Conservation (phyloP, 2,797 vertebrate genomes). For the Malurus leucopterus region DNA sequence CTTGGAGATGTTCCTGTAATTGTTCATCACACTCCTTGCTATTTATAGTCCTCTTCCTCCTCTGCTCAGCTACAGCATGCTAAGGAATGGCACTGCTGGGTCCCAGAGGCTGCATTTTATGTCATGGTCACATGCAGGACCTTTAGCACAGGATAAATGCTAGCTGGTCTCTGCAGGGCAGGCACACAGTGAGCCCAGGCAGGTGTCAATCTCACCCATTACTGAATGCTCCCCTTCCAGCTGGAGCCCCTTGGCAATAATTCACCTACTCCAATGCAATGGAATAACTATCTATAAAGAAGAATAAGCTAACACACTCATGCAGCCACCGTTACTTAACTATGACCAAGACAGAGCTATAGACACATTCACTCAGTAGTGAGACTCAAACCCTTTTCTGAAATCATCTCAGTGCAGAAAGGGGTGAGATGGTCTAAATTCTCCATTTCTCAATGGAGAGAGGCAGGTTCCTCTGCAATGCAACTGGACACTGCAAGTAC, state of each 20-base stretch:
- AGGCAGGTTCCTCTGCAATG: not conserved
- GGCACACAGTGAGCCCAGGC: not conserved
- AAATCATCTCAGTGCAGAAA: not conserved
- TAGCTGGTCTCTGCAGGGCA: not conserved
- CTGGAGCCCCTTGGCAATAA: not conserved
- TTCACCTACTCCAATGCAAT: not conserved
- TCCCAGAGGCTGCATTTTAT: not conserved
- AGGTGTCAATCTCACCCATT: not conserved
- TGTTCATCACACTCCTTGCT: constrained; percentile 41
- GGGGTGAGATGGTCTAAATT: not conserved
- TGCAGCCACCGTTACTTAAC: not conserved
- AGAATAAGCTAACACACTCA: not conserved
- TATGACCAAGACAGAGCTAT: not conserved
- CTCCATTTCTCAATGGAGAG: not conserved
- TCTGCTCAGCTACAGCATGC: not conserved
- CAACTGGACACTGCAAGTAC: not conserved
- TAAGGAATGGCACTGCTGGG: not conserved
- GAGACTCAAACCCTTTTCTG: not conserved
- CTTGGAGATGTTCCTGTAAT: constrained; percentile 44
- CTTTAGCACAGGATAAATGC: not conserved
- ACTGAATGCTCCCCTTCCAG: not conserved
- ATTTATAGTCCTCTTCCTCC: constrained; percentile 38
- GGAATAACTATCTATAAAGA: not conserved
- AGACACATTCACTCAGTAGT: not conserved
- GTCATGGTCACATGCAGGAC: not conserved